These are phyloP conservation scores for Tachysurus vachellii DNA, from an alignment of 2,113 vertebrate genomes.

Conservation along the genomic window DNA sequence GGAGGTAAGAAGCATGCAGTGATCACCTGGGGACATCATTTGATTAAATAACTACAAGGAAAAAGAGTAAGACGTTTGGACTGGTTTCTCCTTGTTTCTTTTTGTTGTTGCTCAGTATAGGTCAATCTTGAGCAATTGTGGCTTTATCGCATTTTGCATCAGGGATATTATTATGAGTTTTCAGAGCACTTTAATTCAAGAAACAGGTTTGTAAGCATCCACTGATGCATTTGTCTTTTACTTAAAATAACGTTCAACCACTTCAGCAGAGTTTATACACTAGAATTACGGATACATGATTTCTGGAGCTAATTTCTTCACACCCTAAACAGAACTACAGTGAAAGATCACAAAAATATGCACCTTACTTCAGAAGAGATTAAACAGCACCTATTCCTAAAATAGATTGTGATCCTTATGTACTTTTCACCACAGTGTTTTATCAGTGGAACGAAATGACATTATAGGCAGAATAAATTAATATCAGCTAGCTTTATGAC, in stretches of 20 bases:
- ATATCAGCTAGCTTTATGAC: neutral
- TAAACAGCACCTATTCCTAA: neutral
- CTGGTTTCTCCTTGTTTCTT: neutral
- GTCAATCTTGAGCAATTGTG: neutral
- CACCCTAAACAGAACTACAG: neutral
- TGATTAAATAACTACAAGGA: conserved; percentile 23
- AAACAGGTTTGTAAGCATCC: neutral
- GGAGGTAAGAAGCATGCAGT: neutral
- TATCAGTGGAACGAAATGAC: neutral
- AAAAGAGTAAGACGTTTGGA: neutral
- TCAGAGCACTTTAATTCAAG: neutral
- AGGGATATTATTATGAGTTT: neutral
- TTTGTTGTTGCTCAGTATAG: neutral
- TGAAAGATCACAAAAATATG: neutral
- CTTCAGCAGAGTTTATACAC: neutral
- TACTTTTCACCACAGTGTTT: neutral
- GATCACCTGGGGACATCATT: conserved; percentile 18
- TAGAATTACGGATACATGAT: neutral
- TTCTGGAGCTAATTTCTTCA: neutral
- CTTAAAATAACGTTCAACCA: neutral
- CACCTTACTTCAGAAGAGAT: neutral
- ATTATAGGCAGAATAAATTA: neutral
- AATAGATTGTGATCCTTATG: neutral
- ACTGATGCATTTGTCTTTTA: neutral
- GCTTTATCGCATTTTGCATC: too few species aligned